A percentile compares a stretch with the other conserved stretches of the same genome.
phyloP scores from a whole-genome alignment of 2,888 invertebrate species.

The Temnothorax ravouxi region DNA sequence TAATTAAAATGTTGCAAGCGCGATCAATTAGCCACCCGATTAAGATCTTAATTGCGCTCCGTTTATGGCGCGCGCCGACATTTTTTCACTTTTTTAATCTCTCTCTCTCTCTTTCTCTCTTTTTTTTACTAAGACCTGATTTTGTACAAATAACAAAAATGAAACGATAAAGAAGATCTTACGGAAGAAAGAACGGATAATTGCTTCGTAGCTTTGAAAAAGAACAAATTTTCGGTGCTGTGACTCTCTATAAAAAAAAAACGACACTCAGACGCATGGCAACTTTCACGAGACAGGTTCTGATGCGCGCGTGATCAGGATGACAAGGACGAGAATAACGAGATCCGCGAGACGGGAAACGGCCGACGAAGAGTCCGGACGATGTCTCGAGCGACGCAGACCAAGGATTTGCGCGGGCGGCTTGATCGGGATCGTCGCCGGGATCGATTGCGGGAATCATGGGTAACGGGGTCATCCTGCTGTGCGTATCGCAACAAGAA shows the following conservation, averaged over 20 bases:
- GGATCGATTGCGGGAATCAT: conserved; percentile 54
- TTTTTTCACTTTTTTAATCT: background rate
- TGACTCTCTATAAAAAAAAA: background rate
- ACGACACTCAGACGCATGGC: conserved; percentile 45
- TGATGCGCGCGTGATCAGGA: conserved; percentile 54
- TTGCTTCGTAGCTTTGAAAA: background rate
- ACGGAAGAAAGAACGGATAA: background rate
- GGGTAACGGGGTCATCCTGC: conserved; percentile 71
- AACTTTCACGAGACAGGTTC: conserved; percentile 71
- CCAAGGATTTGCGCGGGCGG: conserved; percentile 12
- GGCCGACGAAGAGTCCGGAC: background rate
- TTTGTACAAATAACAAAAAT: background rate
- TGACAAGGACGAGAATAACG: conserved; percentile 49
- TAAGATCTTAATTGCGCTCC: conserved; percentile 32
- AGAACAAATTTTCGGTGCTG: background rate
- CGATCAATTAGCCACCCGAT: conserved; percentile 39
- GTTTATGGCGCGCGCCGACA: background rate
- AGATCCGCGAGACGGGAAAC: conserved; percentile 53
- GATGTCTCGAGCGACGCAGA: conserved; percentile 26
- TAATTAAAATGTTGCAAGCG: conserved; percentile 52
- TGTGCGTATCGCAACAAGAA: conserved; percentile 68
- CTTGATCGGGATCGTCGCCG: conserved; percentile 23
- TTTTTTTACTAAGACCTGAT: background rate
- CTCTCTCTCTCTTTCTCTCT: background rate
- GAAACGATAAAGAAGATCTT: background rate